Base-by-base conservation (phyloP, 2,113 vertebrate genomes). In the Corydoras maculifer region DNA sequence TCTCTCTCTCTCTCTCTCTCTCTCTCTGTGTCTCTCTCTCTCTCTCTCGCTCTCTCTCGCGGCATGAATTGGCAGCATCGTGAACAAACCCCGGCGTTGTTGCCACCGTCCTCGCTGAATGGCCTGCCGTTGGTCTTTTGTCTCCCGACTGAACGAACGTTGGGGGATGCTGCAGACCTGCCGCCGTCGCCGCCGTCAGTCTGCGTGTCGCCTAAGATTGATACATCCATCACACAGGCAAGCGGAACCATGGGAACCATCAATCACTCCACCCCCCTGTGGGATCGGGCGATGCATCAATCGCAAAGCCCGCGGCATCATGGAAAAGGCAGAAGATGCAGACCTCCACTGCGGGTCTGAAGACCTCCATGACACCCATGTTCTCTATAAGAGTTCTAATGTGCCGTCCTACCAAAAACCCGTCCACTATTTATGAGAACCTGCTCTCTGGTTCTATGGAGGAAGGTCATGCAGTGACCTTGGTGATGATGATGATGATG, bases 21-120 rank as follows among this genome's bases (percentile, higher is more conserved):
- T 43, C n/a, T n/a, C 35, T 43, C 7, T 4, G 0, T 8, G 1
- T 43, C 4, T 8, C 35, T 43, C 35, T 43, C 1, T 43, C 35
- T 43, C 35, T 4, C 1, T 8, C 4, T 4, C 35, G 1, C 4
- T 8, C 4, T 43, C 35, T 77, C 64, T 78, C 53, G 69, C 76
- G 75, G 65, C 66, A 67, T 75, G 72, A 74, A 72, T 72, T 76
- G 51, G 48, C 50, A 65, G 49, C 65, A 73, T 75, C 58, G 54
- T 64, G 62, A 73, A 58, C 14, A 12, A 58, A 74, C 18, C 55
- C 63, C 43, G 64, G 15, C 25, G 51, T 74, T 30, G 57, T 12
- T 49, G 15, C 35, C 35, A 2, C 7, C 35, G 2, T 8, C 35
- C 35, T 43, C 35, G 7, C 4, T 2, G 35, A 43, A 43, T 8